Base-by-base conservation (phyloP, 2,113 vertebrate genomes). In the Raphicerus campestris region DNA sequence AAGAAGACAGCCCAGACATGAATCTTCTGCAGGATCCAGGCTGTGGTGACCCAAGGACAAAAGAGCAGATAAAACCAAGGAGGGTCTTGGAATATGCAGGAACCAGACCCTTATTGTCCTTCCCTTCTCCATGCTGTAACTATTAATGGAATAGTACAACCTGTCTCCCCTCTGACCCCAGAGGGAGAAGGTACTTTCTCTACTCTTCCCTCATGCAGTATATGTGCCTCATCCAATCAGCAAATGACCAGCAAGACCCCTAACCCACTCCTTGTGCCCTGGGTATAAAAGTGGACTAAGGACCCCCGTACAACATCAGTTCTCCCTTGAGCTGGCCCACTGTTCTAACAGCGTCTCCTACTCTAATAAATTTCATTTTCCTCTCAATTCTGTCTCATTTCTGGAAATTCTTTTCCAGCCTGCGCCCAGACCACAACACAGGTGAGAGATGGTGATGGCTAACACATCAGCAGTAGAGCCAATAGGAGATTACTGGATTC, bases 221-320 rank as follows among this genome's bases (percentile, higher is more conserved):
- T 39, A 22, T 6, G 9, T 13, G 66, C 19, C n/a, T 73, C 66
- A 39, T 39, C 19, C n/a, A 39, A 10, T 70, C n/a, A 73, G 19
- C 66, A 39, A 73, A 39, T 70, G 19, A 35, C 19, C n/a, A 0
- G 1, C n/a, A 39, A 22, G 66, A 39, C 66, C 66, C 19, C 66
- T 39, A 22, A 11, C 66, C n/a, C 19, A 35, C 66, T 73, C 66
- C 66, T n/a, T 19, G 61, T 9, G 19, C 16, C 30, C 61, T 66
- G 61, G 61, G 32, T 66, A 9, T 66, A 19, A 66, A n/a, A 66
- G 32, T 66, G n/a, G n/a, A 22, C n/a, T 11, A 73, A 73, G 5
- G 66, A 73, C n/a, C 35, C n/a, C n/a, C 0, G 10, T 39, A 22
- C n/a, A 70, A 22, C 10, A 6, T 22, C 0, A 0, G 66, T 39